A percentile compares a stretch with the other conserved stretches of the same genome.
phyloP scores from a whole-genome alignment of 37 sponge, comb jelly and placozoan species.

The Ephydatia muelleri region DNA sequence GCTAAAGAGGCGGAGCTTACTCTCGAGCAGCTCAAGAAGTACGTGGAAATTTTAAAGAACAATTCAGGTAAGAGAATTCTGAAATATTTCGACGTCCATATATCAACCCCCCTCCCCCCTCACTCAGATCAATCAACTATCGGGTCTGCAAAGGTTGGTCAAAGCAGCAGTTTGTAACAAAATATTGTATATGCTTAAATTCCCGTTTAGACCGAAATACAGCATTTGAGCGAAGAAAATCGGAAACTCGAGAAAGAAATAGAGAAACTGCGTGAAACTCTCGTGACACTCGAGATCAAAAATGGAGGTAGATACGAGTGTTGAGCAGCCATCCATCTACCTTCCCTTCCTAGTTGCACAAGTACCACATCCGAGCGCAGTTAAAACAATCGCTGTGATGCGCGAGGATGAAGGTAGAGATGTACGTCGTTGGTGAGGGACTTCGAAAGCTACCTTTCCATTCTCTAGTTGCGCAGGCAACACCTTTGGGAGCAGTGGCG shows the following conservation, averaged over 20 bases:
- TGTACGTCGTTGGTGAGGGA: neutral
- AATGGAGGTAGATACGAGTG: slow-evolving; percentile 65
- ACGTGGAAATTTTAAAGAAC: slow-evolving; percentile 52
- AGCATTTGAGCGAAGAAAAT: slow-evolving; percentile 68
- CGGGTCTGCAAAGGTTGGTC: neutral
- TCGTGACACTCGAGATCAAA: slow-evolving; percentile 62
- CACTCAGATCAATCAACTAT: neutral
- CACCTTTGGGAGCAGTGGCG: neutral
- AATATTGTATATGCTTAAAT: neutral
- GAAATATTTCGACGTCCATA: neutral
- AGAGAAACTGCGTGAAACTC: slow-evolving; percentile 47
- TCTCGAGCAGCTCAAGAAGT: slow-evolving; percentile 50
- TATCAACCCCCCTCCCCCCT: neutral
- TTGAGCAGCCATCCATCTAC: neutral
- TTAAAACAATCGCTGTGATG: no score
- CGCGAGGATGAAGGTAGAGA: neutral
- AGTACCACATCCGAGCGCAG: no score
- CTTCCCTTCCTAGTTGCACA: no score
- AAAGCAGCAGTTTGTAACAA: neutral
- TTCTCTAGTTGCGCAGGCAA: slow-evolving; percentile 27
- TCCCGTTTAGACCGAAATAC: slow-evolving; percentile 35
- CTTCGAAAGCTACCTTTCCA: neutral
- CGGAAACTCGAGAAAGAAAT: slow-evolving; percentile 57
- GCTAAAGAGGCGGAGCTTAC: slow-evolving; percentile 71
- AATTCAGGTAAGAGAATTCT: slow-evolving; percentile 74